These are phyloP conservation scores for Neuroscelio doddi DNA, from an alignment of 2,888 invertebrate genomes.

Conservation along the genomic window DNA sequence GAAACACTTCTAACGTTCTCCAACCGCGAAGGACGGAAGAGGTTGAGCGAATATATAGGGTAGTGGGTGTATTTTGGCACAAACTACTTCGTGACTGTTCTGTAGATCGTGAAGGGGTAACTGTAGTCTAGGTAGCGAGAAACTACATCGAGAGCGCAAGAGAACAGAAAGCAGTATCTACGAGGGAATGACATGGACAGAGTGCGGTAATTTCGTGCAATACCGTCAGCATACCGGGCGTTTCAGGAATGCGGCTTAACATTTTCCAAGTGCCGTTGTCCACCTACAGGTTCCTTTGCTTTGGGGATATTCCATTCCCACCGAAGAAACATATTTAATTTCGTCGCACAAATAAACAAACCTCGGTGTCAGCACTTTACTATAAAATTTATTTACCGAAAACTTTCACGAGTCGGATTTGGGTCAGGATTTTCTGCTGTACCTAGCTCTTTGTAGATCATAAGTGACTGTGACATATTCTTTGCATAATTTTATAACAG, in stretches of 20 bases:
- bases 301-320: conserved; percentile 41
- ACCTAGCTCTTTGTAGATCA: too few relatives aligned
- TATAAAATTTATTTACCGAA: conserved; percentile 7
- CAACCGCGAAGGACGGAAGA: conserved; percentile 32
- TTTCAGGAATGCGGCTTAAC: conserved; percentile 69
- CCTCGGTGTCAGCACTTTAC: neutral
- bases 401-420: too few relatives aligned
- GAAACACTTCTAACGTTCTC: conserved; percentile 43
- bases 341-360: neutral
- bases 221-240: conserved; percentile 69
- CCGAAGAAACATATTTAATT: conserved; percentile 46
- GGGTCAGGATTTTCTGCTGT: too few relatives aligned
- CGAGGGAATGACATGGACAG: conserved; percentile 68
- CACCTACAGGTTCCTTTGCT: conserved; percentile 25
- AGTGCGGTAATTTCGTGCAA: conserved; percentile 71
- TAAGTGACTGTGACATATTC: too few relatives aligned
- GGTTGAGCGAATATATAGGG: conserved; percentile 34
- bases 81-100: conserved; percentile 45
- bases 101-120: conserved; percentile 40
- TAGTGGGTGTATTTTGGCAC: conserved; percentile 41
- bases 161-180: conserved; percentile 36
- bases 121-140: conserved; percentile 26
- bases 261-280: conserved; percentile 62
- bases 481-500: too few relatives aligned
- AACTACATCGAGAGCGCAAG: conserved; percentile 30